Conservation (phyloP, 2,113 vertebrate genomes). For the Circaetus cinerascens region DNA sequence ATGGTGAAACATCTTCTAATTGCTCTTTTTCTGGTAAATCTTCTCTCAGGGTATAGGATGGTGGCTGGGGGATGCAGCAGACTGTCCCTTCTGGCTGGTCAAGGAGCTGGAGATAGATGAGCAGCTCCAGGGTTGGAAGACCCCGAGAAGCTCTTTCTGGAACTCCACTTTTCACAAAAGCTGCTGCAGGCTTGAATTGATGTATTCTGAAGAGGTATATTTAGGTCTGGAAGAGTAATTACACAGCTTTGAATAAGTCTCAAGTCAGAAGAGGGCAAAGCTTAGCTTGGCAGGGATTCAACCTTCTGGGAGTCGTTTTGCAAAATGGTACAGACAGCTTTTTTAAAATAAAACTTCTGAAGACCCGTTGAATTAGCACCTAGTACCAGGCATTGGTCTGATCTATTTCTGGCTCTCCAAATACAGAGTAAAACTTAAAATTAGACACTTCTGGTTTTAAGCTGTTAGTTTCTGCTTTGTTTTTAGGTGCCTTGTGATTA, state of each 20-base stretch:
- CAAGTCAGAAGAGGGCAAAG: slow-evolving; percentile 4
- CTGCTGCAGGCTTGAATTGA: not conserved
- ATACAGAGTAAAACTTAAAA: slow-evolving; percentile 18
- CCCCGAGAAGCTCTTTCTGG: not conserved
- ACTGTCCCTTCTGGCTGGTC: not conserved
- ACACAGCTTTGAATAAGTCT: slow-evolving; percentile 32
- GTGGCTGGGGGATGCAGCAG: not conserved
- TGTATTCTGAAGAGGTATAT: slow-evolving; percentile 45
- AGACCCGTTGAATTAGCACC: not conserved
- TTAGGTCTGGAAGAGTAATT: slow-evolving; percentile 44
- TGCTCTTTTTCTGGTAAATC: not conserved
- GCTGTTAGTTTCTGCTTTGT: not conserved
- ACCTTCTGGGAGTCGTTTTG: not conserved
- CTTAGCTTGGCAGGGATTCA: slow-evolving; percentile 32
- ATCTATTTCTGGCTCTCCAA: slow-evolving; percentile 31
- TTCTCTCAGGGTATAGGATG: not conserved
- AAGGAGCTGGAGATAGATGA: not conserved
- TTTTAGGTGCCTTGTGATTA: slow-evolving; percentile 24
- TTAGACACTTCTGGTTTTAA: slow-evolving; percentile 19
- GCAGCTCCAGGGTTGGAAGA: not conserved
- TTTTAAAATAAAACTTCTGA: slow-evolving; percentile 37
- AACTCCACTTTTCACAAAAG: not conserved
- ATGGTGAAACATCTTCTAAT: not conserved
- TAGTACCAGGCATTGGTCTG: not conserved
- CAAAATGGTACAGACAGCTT: not conserved